Percentiles rank a stretch among this genome's conserved stretches.
Conservation (phyloP, 2,797 vertebrate genomes). For the Monodelphis domestica region DNA sequence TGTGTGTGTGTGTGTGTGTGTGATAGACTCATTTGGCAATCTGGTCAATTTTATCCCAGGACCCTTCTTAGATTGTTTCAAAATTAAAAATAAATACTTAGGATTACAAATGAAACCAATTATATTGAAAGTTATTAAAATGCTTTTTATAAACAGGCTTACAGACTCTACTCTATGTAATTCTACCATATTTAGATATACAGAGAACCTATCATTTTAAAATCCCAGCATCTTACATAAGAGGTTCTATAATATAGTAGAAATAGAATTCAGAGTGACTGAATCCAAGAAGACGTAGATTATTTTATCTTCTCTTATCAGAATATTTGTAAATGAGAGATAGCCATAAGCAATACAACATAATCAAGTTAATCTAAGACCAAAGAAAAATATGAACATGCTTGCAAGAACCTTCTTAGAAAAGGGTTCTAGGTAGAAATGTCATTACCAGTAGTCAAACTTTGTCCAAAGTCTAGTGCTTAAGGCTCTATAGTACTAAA, state of each 20-base stretch:
- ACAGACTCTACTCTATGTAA: not conserved
- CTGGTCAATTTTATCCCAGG: not conserved
- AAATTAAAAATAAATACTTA: not conserved
- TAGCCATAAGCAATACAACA: constrained; percentile 52
- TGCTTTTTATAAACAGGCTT: not conserved
- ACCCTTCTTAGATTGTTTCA: not conserved
- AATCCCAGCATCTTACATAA: not conserved
- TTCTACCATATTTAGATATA: not conserved
- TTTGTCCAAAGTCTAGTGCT: constrained; percentile 79
- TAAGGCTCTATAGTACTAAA: constrained; percentile 64
- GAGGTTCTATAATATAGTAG: not conserved
- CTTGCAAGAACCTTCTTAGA: constrained; percentile 48
- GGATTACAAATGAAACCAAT: not conserved
- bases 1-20: no score
- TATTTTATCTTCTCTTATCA: not conserved
- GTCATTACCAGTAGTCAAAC: constrained; percentile 74
- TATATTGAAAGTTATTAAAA: not conserved
- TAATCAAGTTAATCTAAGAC: not conserved
- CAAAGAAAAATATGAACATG: constrained; percentile 35
- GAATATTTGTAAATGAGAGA: constrained; percentile 43
- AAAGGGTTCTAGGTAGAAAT: constrained; percentile 69
- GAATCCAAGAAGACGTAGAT: not conserved
- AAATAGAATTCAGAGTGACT: not conserved
- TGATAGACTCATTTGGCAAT: not conserved
- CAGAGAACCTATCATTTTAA: not conserved